Evolutionary conservation across 2,797 vertebrate species (phyloP).

Genomic region (Gobionotothen gibberifrons): DNA sequence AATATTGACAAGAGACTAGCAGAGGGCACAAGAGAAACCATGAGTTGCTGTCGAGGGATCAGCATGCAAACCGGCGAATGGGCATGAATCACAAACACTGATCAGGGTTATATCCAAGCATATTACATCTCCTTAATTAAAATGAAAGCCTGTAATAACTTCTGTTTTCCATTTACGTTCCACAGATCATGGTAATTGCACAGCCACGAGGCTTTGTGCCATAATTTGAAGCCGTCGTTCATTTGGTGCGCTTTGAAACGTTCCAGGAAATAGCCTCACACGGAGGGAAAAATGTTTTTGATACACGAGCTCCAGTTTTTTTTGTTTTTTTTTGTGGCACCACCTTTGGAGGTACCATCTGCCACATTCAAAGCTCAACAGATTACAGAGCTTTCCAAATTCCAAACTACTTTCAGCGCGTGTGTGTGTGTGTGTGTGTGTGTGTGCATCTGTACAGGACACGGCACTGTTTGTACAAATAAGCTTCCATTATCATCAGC

Average conservation of each 20-base stretch:
- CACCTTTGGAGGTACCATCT: constrained; percentile 63
- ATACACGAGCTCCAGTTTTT: constrained; percentile 46
- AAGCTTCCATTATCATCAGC: constrained; percentile 58
- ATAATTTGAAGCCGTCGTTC: constrained; percentile 25
- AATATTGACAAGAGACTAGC: constrained; percentile 42
- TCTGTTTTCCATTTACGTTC: not conserved
- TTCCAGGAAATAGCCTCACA: constrained; percentile 20
- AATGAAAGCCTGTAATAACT: constrained; percentile 29
- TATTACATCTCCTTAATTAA: constrained; percentile 4
- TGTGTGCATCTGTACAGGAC: constrained; percentile 18
- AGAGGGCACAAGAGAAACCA: constrained; percentile 14
- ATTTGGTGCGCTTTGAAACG: constrained; percentile 32
- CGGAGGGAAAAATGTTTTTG: constrained; percentile 12
- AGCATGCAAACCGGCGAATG: constrained; percentile 10
- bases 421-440: constrained; percentile 12
- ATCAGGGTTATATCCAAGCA: constrained; percentile 12
- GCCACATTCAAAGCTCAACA: constrained; percentile 56
- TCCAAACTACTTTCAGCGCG: constrained; percentile 21
- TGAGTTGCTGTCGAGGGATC: not conserved
- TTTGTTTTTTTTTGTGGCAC: constrained; percentile 48
- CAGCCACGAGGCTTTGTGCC: not conserved
- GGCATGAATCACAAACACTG: constrained; percentile 3
- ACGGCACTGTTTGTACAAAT: constrained; percentile 43
- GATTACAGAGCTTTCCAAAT: constrained; percentile 57
- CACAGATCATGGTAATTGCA: not conserved